Base-by-base conservation (phyloP, 2,888 invertebrate genomes). In the Habrosyne pyritoides region DNA sequence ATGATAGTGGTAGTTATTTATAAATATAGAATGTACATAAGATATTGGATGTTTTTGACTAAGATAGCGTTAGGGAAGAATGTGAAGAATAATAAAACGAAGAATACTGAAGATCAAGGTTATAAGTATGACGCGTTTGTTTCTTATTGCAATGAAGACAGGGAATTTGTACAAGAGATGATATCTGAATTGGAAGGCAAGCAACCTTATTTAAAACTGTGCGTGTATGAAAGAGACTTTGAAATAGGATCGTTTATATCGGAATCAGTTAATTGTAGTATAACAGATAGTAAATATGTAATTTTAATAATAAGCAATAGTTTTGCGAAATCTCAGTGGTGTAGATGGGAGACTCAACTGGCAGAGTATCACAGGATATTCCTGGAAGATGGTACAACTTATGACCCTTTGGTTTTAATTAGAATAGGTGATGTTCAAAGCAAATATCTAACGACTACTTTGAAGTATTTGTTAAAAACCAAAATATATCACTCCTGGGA, bases 271-370 rank as follows among this genome's bases (percentile, higher is more conserved):
- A 84, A 94, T 59, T 93, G 91, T 36, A 94, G 95, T 73, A 94
- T 96, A 57, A 93, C 94, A 28, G 91, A 93, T 55, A 95, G 95
- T 75, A 93, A 94, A 58, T 94, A 94, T 71, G 94, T 95, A 12
- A 87, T 96, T 55, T 82, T 96, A 54, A 85, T 96, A 10, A 91
- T 96, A 50, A 95, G 95, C 55, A 94, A 95, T 68, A 91, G 93
- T 66, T 96, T 95, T 77, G 94, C 95, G 0, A 93, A 94, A 68
- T 95, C 95, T 24, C 95, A 95, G 57, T 96, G 96, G 96, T 95
- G 95, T 73, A 87, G 94, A 42, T 94, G 95, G 94, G 96, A 96
- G 73, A 94, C 95, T 10, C 94, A 95, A 67, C 86, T 95, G 21
- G 95, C 95, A 0, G 94, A 95, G 66, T 93, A 95, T 71, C 94